Evolutionary conservation across 2,888 invertebrate species (phyloP), one percentile per base, ranked within the genome.

Genomic region (Parnassius glacialis): DNA sequence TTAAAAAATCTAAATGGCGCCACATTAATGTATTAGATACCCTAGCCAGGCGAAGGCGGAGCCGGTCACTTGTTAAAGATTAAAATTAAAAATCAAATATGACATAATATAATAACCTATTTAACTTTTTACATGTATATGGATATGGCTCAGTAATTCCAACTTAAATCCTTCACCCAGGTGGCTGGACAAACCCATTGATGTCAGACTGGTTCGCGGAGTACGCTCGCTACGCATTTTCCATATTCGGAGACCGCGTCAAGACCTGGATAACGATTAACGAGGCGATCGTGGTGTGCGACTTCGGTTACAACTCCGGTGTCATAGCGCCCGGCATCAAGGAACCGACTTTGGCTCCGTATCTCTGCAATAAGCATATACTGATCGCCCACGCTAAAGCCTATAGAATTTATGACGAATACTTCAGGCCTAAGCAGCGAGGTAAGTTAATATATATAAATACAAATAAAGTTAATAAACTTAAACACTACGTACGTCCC

Each of bases 121-220:
- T 20, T 20, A 2, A 20, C 2, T 20, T 20, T 20, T 20, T 20
- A 20, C 20, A 20, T 20, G 20, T 2, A 20, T 2, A 20, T 20
- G 2, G 1, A 2, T 20, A 2, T 20, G 13, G 48, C 1, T 34
- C 34, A 48, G 0, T 48, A 7, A 45, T n/a, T 1, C 3, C 1
- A 45, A 12, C 45, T 45, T 45, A n/a, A 45, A 45, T 45, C 11
- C 10, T 50, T 50, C 50, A 9, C 20, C 20, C 9, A 70, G 94
- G 94, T 53, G 94, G 94, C 9, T 94, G 94, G 94, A 83, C 92
- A 0, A 94, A 94, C 75, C 92, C 93, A 0, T 83, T 92, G 56
- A 92, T 94, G 3, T 84, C 62, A 2, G 64, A 67, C n/a, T 70
- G 65, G 66, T 71, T 69, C 25, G 68, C 64, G 25, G 61, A 57